A percentile compares a stretch with the other conserved stretches of the same genome.
Conservation (phyloP, 37 sponge, comb jelly and placozoan species). For the Dysidea cf. avara region DNA sequence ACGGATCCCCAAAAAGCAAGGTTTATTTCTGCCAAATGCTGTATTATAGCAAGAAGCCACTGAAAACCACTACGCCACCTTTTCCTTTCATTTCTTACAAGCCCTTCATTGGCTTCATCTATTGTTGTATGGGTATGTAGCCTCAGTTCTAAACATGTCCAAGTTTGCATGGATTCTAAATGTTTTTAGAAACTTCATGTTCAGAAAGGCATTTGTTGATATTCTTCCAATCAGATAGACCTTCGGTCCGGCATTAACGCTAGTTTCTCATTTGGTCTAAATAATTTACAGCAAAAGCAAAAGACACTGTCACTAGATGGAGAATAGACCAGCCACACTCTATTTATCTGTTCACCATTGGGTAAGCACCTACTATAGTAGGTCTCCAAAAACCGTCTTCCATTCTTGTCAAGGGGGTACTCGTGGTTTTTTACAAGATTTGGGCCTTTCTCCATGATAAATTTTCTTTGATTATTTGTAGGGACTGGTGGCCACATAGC, state of each 20-base stretch:
- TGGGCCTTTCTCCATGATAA: too few relatives aligned
- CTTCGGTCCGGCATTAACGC: not conserved
- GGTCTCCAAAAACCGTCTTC: constrained; percentile 2
- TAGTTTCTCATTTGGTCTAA: not conserved
- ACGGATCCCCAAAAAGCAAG: constrained; percentile 9
- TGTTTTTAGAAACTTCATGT: not conserved
- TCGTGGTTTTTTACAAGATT: too few relatives aligned
- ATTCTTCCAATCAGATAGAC: constrained; percentile 5
- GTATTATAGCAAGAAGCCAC: constrained; percentile 4
- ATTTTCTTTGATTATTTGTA: too few relatives aligned
- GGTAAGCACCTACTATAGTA: not conserved
- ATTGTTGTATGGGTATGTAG: not conserved
- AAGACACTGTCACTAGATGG: not conserved
- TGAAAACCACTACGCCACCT: not conserved
- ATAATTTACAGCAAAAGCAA: too few relatives aligned
- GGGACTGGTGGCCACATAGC: too few relatives aligned
- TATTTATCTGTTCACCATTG: not conserved
- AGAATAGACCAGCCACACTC: constrained; percentile 6
- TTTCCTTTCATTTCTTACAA: not conserved
- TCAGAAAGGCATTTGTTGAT: constrained; percentile 4
- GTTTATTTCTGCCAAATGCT: constrained; percentile 8
- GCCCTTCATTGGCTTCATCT: constrained; percentile 4
- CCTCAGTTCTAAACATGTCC: not conserved
- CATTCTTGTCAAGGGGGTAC: not conserved
- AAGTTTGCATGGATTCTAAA: not conserved